Percentiles rank a stretch among this genome's conserved stretches.
These are phyloP conservation scores for Epistrophe eligans DNA, from an alignment of 2,888 invertebrate species.

Conservation along the genomic window DNA sequence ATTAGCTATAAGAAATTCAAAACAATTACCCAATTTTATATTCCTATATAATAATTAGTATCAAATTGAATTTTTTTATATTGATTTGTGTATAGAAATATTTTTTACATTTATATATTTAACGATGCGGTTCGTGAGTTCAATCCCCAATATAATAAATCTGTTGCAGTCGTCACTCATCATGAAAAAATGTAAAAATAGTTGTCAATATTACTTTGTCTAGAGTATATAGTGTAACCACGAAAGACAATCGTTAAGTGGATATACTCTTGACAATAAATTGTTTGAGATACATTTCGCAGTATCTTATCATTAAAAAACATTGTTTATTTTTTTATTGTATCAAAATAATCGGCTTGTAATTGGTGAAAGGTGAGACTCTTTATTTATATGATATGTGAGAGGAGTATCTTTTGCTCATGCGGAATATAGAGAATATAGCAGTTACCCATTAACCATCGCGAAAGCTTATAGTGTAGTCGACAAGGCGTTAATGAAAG, in stretches of 20 bases:
- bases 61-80: neutral
- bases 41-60: neutral
- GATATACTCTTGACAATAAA: conserved; percentile 34
- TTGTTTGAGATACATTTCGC: conserved; percentile 37
- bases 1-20: conserved; percentile 2
- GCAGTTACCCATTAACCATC: conserved; percentile 34
- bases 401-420: conserved; percentile 54
- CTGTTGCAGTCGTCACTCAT: neutral
- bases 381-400: conserved; percentile 26
- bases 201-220: neutral
- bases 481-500: conserved; percentile 34
- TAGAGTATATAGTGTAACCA: conserved; percentile 17
- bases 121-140: neutral
- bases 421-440: neutral
- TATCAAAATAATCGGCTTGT: conserved; percentile 36
- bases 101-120: conserved; percentile 18
- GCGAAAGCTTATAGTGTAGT: conserved; percentile 26
- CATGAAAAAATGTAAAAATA: conserved; percentile 3
- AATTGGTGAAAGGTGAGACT: conserved; percentile 50
- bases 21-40: conserved; percentile 25
- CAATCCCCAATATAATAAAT: conserved; percentile 1
- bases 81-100: neutral
- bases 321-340: conserved; percentile 57
- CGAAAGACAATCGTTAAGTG: conserved; percentile 14
- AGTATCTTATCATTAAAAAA: conserved; percentile 31